These are phyloP conservation scores for Uria lomvia DNA, from an alignment of 2,113 vertebrate species.

Conservation along the genomic window DNA sequence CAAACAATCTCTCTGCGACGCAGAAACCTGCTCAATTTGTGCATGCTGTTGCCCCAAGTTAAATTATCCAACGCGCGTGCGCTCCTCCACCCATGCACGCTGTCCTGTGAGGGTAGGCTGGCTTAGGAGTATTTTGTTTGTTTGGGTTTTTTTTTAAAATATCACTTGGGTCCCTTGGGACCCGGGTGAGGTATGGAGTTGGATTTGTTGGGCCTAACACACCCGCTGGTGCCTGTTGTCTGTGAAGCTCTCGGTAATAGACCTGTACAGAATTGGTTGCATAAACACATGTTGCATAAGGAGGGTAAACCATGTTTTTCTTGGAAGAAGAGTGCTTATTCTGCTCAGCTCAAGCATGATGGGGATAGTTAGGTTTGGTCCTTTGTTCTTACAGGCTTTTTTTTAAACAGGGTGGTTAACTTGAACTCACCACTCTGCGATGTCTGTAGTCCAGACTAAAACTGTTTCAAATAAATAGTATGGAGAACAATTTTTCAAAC, in stretches of 20 bases:
- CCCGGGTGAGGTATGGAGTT: rapidly evolving
- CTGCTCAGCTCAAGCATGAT: background rate
- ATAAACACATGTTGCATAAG: background rate
- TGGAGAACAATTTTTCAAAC: background rate
- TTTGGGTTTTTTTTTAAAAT: background rate
- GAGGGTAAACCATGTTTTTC: background rate
- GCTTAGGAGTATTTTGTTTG: background rate
- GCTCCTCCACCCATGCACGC: background rate
- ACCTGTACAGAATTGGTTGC: background rate
- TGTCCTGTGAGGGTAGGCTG: background rate
- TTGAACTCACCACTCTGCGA: background rate
- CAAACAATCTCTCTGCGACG: background rate
- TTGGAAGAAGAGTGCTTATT: background rate
- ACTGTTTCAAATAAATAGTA: background rate
- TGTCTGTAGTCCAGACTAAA: background rate
- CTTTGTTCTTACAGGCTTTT: background rate
- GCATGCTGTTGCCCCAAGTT: rapidly evolving
- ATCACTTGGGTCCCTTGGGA: background rate
- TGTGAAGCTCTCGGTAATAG: background rate
- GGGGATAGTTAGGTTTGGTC: background rate
- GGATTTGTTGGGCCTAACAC: background rate
- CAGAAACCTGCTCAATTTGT: background rate
- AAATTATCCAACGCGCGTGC: background rate
- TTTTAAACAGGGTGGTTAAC: background rate
- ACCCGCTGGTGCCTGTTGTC: background rate